phyloP scores from a whole-genome alignment of 2,797 vertebrate species.

The Eremophila alpestris region DNA sequence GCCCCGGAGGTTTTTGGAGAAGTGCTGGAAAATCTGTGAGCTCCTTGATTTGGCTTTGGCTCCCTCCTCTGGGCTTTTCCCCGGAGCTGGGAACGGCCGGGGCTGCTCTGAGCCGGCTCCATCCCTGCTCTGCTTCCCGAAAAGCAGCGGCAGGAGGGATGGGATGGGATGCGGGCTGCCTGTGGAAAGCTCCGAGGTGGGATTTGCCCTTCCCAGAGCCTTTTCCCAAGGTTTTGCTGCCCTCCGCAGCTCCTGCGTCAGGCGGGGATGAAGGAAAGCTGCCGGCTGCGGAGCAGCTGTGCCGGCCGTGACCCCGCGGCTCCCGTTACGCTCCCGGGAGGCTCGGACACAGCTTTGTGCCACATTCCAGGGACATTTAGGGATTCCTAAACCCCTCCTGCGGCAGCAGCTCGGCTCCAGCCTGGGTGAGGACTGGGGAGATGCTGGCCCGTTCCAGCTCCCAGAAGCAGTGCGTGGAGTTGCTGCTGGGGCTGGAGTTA shows the following conservation, averaged over 20 bases:
- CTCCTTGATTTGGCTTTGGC: background rate
- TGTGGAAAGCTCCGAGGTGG: background rate
- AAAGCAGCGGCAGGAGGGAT: background rate
- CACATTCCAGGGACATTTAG: background rate
- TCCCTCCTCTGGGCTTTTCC: background rate
- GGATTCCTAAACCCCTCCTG: background rate
- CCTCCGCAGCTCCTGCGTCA: background rate
- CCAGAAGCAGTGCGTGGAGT: background rate
- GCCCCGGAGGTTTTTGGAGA: background rate
- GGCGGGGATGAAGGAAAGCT: background rate
- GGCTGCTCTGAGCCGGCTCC: background rate
- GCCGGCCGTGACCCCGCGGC: background rate
- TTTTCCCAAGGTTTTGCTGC: background rate
- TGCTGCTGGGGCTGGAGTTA: background rate
- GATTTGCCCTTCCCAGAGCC: background rate
- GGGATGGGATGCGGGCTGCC: background rate
- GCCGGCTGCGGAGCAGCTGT: background rate
- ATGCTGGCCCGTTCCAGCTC: accelerated
- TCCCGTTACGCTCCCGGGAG: background rate
- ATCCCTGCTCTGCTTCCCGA: background rate
- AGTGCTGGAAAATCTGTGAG: background rate
- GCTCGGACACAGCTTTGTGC: background rate
- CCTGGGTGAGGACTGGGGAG: background rate
- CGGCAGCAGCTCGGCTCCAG: background rate
- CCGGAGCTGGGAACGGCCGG: accelerated